phyloP scores from a whole-genome alignment of 2,888 invertebrate genomes.

The Alloscopus bannaensis region DNA sequence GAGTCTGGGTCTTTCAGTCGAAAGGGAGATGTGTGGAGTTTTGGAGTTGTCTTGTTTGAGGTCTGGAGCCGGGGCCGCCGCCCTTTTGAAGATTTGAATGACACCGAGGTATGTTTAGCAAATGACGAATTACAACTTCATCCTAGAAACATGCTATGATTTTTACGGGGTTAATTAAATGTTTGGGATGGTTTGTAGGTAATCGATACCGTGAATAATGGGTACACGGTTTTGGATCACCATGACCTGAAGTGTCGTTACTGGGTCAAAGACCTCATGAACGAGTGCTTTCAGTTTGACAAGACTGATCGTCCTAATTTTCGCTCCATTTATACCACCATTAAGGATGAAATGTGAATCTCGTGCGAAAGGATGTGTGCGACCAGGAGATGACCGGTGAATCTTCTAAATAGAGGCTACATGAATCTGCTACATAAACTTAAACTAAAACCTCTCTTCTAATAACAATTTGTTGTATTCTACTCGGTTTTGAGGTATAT shows the following conservation, averaged over 20 bases:
- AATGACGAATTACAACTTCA: too few species aligned
- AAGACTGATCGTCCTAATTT: slow-evolving; percentile 4
- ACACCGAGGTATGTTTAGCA: background rate
- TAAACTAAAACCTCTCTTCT: too few species aligned
- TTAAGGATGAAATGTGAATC: background rate
- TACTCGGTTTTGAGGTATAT: too few species aligned
- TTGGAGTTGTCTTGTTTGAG: slow-evolving; percentile 43
- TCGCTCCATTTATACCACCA: slow-evolving; percentile 4
- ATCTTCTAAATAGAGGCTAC: too few species aligned
- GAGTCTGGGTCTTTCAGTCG: slow-evolving; percentile 4
- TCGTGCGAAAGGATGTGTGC: too few species aligned
- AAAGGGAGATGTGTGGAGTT: slow-evolving; percentile 49
- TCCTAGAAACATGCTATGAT: too few species aligned
- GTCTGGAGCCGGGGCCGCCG: slow-evolving; percentile 36
- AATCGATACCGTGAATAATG: background rate
- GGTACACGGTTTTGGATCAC: slow-evolving; percentile 5
- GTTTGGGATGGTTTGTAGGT: background rate
- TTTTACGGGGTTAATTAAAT: too few species aligned
- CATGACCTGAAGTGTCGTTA: background rate
- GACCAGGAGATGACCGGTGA: too few species aligned
- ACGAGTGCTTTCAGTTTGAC: slow-evolving; percentile 9
- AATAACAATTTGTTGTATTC: too few species aligned
- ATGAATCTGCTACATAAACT: too few species aligned
- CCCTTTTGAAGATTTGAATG: slow-evolving; percentile 11
- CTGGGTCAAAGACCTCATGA: slow-evolving; percentile 7